phyloP scores from a whole-genome alignment of 2,888 invertebrate genomes.

The Mesorhabditis spiculigera region DNA sequence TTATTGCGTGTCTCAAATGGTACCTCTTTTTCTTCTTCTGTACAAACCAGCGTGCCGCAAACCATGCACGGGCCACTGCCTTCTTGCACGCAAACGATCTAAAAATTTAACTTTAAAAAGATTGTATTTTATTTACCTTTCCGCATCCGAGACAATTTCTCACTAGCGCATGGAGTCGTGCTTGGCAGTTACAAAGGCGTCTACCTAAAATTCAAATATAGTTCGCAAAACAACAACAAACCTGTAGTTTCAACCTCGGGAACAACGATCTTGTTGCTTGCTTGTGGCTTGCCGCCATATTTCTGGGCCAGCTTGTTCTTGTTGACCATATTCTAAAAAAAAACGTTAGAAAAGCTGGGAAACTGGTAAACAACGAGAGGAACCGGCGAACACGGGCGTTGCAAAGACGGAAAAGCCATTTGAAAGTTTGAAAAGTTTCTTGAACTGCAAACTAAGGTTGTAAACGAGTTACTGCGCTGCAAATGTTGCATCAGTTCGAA shows the following conservation, averaged over 20 bases:
- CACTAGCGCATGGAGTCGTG: slow-evolving; percentile 80
- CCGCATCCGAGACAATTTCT: slow-evolving; percentile 92
- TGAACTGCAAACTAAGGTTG: no score
- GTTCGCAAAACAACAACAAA: neutral
- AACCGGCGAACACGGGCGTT: no score
- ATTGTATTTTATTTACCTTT: slow-evolving; percentile 77
- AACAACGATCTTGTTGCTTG: no score
- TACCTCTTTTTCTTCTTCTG: slow-evolving; percentile 46
- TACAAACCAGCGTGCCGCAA: slow-evolving; percentile 77
- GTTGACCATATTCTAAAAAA: no score
- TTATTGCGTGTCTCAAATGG: neutral
- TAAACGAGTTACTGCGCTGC: no score
- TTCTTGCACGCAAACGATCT: slow-evolving; percentile 65
- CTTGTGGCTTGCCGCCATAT: no score
- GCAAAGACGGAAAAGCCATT: no score
- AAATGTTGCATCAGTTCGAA: no score
- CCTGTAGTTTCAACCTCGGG: neutral
- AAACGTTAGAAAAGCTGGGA: no score
- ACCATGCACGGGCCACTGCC: slow-evolving; percentile 93
- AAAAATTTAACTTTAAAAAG: neutral
- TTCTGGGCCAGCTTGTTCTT: no score
- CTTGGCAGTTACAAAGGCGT: slow-evolving; percentile 85
- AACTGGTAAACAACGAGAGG: no score
- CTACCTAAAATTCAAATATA: slow-evolving; percentile 67
- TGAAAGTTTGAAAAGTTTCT: no score